Evolutionary conservation across 2,888 invertebrate species (phyloP), one percentile per base, ranked within the genome.

Genomic region (Aelia acuminata): DNA sequence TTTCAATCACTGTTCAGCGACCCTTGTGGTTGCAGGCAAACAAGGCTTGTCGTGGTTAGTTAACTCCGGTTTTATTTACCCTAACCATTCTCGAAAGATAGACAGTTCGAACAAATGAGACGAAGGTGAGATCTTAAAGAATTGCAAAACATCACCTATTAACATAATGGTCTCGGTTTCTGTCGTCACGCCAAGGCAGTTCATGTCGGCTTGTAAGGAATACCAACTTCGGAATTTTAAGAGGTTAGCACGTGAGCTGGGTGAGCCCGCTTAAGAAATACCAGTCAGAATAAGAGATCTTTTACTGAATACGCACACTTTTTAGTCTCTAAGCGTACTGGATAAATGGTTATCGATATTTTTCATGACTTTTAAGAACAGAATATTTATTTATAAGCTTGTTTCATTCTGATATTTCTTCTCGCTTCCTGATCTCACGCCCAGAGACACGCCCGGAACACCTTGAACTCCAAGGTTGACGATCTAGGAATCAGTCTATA

Each of bases 1-100:
- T 70, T 70, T 70, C 63, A 70, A 70, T 70, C 63, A 70, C 3
- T 70, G 63, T 70, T 35, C 63, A 70, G 18, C 63, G 63, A 70
- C 31, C 63, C 63, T 35, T 35, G 7, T 70, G 63, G 35, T 70
- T 70, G 35, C 63, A 35, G 35, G 20, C 31, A 31, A 18, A 18
- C 63, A 8, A 26, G 35, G 26, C 63, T 70, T 70, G 31, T 70
- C 63, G 35, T 5, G 20, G 53, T 43, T 43, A 4, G 43, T 43
- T 43, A 43, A 26, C 35, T 35, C 3, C 35, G 20, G 20, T 0
- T 35, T 8, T 35, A n/a, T n/a, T n/a, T 1, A 20, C 43, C 43
- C 43, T 18, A 26, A 57, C 1, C 18, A 7, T 70, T 70, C 7
- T 3, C 31, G 18, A 4, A 13, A 26, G 15, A 57, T 3, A 63